phyloP scores from a whole-genome alignment of 2,797 vertebrate genomes.

The Melanotaenia nigrans region DNA sequence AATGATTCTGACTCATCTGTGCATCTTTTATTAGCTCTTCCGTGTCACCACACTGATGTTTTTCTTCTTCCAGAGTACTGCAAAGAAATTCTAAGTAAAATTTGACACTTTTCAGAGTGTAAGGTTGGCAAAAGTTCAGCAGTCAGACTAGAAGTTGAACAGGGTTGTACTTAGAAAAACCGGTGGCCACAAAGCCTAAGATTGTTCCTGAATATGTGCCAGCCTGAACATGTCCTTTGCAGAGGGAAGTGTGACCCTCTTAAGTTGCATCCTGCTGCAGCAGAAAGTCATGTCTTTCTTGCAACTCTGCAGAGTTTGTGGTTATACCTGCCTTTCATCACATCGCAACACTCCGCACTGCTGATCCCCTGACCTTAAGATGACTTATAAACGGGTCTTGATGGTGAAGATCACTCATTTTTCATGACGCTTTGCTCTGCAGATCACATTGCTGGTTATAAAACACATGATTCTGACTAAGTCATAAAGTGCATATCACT shows the following conservation, averaged over 20 bases:
- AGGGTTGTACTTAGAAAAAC: slow-evolving; percentile 33
- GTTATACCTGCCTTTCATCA: slow-evolving; percentile 20
- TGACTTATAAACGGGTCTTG: not conserved
- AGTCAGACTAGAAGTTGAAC: slow-evolving; percentile 39
- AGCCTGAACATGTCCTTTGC: slow-evolving; percentile 23
- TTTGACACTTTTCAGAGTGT: slow-evolving; percentile 28
- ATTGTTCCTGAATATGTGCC: slow-evolving; percentile 12
- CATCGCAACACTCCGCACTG: not conserved
- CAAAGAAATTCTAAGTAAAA: slow-evolving; percentile 15
- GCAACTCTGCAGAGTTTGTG: slow-evolving; percentile 37
- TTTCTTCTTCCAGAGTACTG: slow-evolving; percentile 5
- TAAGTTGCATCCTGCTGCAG: slow-evolving; percentile 35
- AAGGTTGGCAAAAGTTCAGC: slow-evolving; percentile 63
- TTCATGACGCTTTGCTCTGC: slow-evolving; percentile 11
- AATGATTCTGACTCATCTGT: slow-evolving; percentile 16
- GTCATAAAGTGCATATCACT: slow-evolving; percentile 4
- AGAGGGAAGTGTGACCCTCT: slow-evolving; percentile 43
- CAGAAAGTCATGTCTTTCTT: slow-evolving; percentile 36
- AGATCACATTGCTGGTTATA: slow-evolving; percentile 10
- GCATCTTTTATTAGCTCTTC: slow-evolving; percentile 9
- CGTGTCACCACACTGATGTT: slow-evolving; percentile 12
- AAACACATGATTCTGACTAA: slow-evolving; percentile 22
- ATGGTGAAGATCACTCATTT: slow-evolving; percentile 14
- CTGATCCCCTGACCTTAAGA: slow-evolving; percentile 26
- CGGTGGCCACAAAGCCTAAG: slow-evolving; percentile 14